Evolutionary conservation across 2,113 vertebrate genomes (phyloP).

Genomic region (Gracilinanus agilis): DNA sequence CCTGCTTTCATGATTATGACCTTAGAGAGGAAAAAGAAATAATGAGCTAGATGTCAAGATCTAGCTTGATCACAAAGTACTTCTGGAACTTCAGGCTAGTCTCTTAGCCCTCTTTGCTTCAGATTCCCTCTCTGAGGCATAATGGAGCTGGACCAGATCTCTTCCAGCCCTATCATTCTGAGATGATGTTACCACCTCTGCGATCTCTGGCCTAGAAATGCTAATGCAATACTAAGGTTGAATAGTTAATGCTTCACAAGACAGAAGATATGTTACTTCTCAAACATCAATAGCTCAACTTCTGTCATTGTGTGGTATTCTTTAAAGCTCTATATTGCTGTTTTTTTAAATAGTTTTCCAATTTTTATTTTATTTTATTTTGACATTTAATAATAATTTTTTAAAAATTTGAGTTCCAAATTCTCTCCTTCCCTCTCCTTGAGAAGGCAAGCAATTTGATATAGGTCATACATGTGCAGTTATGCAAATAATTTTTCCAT

Average conservation of each 20-base stretch:
- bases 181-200: background rate
- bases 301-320: background rate
- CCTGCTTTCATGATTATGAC: background rate
- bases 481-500: too few species aligned
- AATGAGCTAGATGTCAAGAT: background rate
- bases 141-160: background rate
- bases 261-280: background rate
- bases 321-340: background rate
- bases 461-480: too few species aligned
- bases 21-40: background rate
- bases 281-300: background rate
- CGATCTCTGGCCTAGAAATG: background rate
- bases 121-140: background rate
- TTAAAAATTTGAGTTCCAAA: too few species aligned
- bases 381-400: too few species aligned
- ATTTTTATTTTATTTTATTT: too few species aligned
- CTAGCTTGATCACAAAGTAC: background rate
- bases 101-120: background rate
- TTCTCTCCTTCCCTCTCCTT: too few species aligned
- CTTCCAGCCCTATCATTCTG: background rate
- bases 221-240: background rate
- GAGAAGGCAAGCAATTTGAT: too few species aligned
- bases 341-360: background rate
- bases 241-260: conserved; percentile 22
- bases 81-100: background rate